These are phyloP conservation scores for Regulus satrapa DNA, from an alignment of 2,113 vertebrate genomes.

Conservation along the genomic window DNA sequence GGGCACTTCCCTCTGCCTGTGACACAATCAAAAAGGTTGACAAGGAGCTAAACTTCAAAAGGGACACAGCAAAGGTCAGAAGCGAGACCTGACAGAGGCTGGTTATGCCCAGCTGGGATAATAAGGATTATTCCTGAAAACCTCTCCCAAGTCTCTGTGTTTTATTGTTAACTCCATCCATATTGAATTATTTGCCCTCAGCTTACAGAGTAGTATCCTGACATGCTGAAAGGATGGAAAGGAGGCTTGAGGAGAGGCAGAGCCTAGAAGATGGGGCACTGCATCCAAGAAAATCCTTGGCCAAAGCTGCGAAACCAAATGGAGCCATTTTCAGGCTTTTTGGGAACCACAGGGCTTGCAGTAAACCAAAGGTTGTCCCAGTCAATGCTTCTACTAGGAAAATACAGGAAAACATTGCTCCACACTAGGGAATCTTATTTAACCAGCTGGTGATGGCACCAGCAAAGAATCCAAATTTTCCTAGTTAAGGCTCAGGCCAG, in stretches of 20 bases:
- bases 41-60: neutral
- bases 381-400: neutral
- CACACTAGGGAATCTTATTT: neutral
- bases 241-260: neutral
- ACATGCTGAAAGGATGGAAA: neutral
- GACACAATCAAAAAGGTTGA: rapidly evolving
- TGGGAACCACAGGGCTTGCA: neutral
- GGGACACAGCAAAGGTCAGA: neutral
- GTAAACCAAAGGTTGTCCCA: neutral
- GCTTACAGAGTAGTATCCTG: neutral
- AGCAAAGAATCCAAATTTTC: neutral
- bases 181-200: neutral
- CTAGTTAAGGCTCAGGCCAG: neutral
- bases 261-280: neutral
- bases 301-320: neutral
- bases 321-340: neutral
- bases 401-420: neutral
- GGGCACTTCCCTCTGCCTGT: rapidly evolving
- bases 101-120: neutral
- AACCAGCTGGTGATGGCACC: neutral
- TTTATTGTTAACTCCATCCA: neutral
- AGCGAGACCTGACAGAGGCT: rapidly evolving
- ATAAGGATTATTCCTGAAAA: neutral
- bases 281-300: neutral
- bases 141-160: neutral